Evolutionary conservation across 2,888 invertebrate species (phyloP).

Genomic region (Gibbula magus): DNA sequence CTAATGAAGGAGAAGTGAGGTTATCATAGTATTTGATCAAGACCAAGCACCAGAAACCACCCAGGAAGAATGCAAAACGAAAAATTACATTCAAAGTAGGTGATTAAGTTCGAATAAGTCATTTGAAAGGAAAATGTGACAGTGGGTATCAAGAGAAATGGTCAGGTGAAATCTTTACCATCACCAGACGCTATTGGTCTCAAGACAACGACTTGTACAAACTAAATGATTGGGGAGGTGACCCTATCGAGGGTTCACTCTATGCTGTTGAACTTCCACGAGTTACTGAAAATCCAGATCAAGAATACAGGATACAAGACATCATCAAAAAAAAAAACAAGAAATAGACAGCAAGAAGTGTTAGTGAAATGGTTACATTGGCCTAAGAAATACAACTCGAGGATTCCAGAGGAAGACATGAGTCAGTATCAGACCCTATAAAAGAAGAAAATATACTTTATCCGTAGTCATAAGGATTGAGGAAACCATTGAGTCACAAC

Average conservation of each 20-base stretch:
- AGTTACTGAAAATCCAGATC: slow-evolving; percentile 28
- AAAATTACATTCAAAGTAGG: not conserved
- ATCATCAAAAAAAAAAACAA: slow-evolving; percentile 24
- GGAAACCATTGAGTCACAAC: no score
- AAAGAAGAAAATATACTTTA: no score
- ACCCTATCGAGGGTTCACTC: slow-evolving; percentile 34
- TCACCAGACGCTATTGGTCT: slow-evolving; percentile 26
- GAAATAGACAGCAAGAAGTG: slow-evolving; percentile 33
- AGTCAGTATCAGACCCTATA: not conserved
- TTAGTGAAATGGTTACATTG: slow-evolving; percentile 42
- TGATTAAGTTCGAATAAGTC: not conserved
- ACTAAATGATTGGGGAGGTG: slow-evolving; percentile 30
- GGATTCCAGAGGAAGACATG: slow-evolving; percentile 34
- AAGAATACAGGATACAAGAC: slow-evolving; percentile 35
- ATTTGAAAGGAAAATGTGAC: slow-evolving; percentile 29
- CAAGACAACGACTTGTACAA: slow-evolving; percentile 34
- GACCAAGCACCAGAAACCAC: not conserved
- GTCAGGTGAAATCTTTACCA: slow-evolving; percentile 36
- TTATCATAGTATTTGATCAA: not conserved
- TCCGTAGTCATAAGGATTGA: no score
- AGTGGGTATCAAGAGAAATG: slow-evolving; percentile 38
- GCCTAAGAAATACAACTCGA: slow-evolving; percentile 39
- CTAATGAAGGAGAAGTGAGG: no score
- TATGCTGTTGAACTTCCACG: slow-evolving; percentile 38
- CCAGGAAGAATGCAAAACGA: not conserved